phyloP scores from a whole-genome alignment of 1,140 invertebrate genomes.

The Drosophila bocki region DNA sequence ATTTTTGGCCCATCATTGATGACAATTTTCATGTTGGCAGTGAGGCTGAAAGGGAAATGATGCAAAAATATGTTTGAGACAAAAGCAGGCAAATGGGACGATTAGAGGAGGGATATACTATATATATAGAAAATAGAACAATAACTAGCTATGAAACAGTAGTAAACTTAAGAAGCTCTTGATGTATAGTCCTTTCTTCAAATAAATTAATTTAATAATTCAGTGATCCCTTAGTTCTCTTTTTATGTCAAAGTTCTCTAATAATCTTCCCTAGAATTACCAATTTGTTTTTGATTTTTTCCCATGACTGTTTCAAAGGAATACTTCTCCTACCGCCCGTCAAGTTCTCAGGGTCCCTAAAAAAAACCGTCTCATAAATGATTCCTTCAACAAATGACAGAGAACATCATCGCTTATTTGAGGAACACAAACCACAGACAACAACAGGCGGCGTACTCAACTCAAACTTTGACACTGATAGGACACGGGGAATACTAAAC shows the following conservation, averaged over 20 bases:
- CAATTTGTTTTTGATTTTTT: slow-evolving; percentile 10
- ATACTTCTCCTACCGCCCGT: slow-evolving; percentile 19
- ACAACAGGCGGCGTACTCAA: slow-evolving; percentile 43
- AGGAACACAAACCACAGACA: slow-evolving; percentile 25
- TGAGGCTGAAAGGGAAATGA: slow-evolving; percentile 13
- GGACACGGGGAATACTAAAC: slow-evolving; percentile 54
- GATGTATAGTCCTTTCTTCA: neutral
- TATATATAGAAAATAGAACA: neutral
- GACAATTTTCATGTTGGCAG: slow-evolving; percentile 34
- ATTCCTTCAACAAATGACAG: slow-evolving; percentile 45
- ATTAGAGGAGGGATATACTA: too few relatives aligned
- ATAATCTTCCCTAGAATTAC: neutral
- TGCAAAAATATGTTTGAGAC: slow-evolving; percentile 15
- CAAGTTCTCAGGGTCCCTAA: slow-evolving; percentile 20
- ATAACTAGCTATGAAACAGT: too few relatives aligned
- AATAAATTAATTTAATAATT: neutral
- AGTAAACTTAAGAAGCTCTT: too few relatives aligned
- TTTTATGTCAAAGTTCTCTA: neutral
- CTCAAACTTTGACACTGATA: slow-evolving; percentile 71
- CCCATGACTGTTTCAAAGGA: slow-evolving; percentile 26
- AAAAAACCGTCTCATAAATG: slow-evolving; percentile 28
- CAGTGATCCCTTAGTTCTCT: neutral
- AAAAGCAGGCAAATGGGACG: slow-evolving; percentile 7
- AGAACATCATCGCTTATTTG: slow-evolving; percentile 29
- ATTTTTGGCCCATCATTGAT: slow-evolving; percentile 57